These are phyloP conservation scores for Standfussiana lucernea DNA, from an alignment of 2,888 invertebrate species.

Conservation along the genomic window DNA sequence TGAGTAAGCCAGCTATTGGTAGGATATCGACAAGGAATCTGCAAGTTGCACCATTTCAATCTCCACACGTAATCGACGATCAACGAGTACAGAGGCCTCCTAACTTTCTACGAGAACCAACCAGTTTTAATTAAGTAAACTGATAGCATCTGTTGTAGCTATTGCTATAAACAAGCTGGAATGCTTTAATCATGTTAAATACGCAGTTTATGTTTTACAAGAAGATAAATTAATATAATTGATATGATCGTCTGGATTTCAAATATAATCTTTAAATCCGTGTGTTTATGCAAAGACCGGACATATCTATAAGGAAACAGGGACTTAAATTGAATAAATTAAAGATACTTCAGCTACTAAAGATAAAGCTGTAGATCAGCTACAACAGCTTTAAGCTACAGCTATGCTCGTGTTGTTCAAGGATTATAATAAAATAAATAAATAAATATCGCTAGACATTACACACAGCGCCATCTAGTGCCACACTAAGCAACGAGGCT, in stretches of 20 bases:
- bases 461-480: no score
- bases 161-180: slow-evolving; percentile 28
- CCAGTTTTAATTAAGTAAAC: slow-evolving; percentile 56
- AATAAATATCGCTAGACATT: no score
- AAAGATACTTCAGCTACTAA: neutral
- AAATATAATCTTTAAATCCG: neutral
- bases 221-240: slow-evolving; percentile 16
- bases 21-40: neutral
- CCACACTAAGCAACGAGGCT: no score
- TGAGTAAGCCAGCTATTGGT: neutral
- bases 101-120: slow-evolving; percentile 54
- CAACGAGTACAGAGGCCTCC: slow-evolving; percentile 26
- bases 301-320: neutral
- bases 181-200: slow-evolving; percentile 35
- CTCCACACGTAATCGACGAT: slow-evolving; percentile 2
- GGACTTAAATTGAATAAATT: neutral
- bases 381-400: no score
- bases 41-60: slow-evolving; percentile 27
- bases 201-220: slow-evolving; percentile 3
- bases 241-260: neutral
- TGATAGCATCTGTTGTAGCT: slow-evolving; percentile 44
- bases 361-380: neutral
- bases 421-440: no score
- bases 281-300: neutral
- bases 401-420: slow-evolving; percentile 16